phyloP scores from a whole-genome alignment of 2,888 invertebrate species.

The Agrochola litura region DNA sequence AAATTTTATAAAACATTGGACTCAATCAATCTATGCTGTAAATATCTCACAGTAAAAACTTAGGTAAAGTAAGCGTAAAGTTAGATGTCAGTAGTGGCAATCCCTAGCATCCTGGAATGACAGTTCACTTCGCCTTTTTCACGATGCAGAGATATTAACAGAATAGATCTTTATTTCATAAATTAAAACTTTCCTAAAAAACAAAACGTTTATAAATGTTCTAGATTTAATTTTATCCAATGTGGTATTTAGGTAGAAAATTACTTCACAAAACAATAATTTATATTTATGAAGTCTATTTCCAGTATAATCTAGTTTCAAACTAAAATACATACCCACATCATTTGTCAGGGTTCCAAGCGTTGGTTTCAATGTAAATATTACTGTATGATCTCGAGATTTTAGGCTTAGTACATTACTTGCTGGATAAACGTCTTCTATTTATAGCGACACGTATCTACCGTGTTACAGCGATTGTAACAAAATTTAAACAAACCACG shows the following conservation, averaged over 20 bases:
- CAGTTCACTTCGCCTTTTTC: no score
- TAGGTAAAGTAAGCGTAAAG: no score
- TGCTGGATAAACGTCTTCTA: constrained; percentile 19
- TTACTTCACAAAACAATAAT: constrained; percentile 25
- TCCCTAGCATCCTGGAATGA: no score
- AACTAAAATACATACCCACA: constrained; percentile 18
- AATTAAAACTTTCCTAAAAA: not conserved
- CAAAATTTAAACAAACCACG: constrained; percentile 25
- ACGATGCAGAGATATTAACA: no score
- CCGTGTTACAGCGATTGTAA: constrained; percentile 16
- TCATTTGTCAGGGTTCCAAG: constrained; percentile 37
- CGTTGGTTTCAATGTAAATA: constrained; percentile 41
- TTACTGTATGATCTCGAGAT: constrained; percentile 20
- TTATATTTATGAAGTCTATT: constrained; percentile 15
- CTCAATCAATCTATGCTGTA: no score
- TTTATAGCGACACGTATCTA: constrained; percentile 17
- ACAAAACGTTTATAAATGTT: not conserved
- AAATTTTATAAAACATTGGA: not conserved
- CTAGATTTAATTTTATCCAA: not conserved
- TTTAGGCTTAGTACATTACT: constrained; percentile 19
- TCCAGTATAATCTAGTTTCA: constrained; percentile 1
- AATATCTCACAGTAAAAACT: no score
- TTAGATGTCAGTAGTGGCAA: no score
- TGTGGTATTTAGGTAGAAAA: constrained; percentile 1
- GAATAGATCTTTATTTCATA: not conserved